Base-by-base conservation (phyloP, 2,888 invertebrate species). In the Drosophila longiperda region DNA sequence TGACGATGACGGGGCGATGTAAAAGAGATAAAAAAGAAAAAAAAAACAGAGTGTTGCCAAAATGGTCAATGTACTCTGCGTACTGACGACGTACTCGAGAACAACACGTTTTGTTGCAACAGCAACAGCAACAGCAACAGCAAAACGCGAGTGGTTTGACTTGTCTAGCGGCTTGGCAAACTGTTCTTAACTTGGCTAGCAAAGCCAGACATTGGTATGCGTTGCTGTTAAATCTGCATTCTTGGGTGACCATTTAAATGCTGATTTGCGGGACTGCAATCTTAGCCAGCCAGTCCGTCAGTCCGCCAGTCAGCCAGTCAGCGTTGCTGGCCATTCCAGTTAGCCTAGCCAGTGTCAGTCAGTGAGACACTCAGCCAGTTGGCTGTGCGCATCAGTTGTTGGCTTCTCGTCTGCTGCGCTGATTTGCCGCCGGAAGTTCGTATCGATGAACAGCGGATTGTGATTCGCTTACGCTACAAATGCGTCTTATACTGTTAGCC, bases 371-470 rank as follows among this genome's bases (percentile, higher is more conserved):
- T 48, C 60, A 45, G 59, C 40, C 40, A 63, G 20, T 38, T 69
- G 52, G 32, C 50, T 60, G 32, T 89, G 84, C 84, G 89, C 84
- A 82, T 87, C 86, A 90, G 85, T 81, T 71, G 64, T 63, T 80
- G 57, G 53, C 57, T 61, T 38, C 48, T 42, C 34, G 82, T 80
- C 85, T 85, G 89, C 69, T 86, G 90, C 89, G 90, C 89, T 82
- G 82, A 90, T 87, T 87, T 90, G 90, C 89, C 87, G 87, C 87
- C 87, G 87, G 87, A 87, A 90, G 86, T 90, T 73, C 34, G 70
- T 58, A 61, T 66, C 59, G 66, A 42, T 66, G 45, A 34, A 58
- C 60, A 66, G 48, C 73, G 60, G 48, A 54, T 42, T 66, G 71
- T 49, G 49, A 61, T 61, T 54, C 53, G 70, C 59, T 52, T 23